phyloP scores from a whole-genome alignment of 2,888 invertebrate genomes.

The Ferrisia virgata region DNA sequence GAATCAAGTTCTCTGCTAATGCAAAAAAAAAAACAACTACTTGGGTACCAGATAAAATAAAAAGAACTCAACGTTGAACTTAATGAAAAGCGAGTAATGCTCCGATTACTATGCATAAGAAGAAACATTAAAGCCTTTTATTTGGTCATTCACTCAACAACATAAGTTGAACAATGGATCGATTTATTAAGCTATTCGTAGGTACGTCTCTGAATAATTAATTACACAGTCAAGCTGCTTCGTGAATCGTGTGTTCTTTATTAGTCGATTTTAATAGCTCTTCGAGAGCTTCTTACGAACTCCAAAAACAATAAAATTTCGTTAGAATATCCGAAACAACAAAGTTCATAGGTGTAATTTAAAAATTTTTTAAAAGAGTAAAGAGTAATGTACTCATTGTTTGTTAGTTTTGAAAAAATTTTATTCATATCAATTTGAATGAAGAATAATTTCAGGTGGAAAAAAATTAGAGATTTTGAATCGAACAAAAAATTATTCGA shows the following conservation, averaged over 20 bases:
- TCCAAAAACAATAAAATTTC: not conserved
- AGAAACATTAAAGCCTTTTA: conserved; percentile 1
- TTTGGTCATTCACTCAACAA: conserved; percentile 2
- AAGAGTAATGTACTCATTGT: no score
- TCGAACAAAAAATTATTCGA: not conserved
- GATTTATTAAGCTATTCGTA: conserved; percentile 16
- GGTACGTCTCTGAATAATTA: conserved; percentile 1
- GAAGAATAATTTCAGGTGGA: not conserved
- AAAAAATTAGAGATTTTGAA: no score
- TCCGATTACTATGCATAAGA: conserved; percentile 19
- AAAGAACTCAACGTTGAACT: not conserved
- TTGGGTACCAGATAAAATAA: no score
- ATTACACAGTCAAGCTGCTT: not conserved
- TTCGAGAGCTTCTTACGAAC: not conserved
- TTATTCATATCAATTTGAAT: not conserved
- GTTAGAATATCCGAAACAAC: not conserved
- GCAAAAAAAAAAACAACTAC: not conserved
- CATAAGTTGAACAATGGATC: conserved; percentile 25
- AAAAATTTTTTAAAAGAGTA: no score
- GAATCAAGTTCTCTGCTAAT: not conserved
- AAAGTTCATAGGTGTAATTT: no score
- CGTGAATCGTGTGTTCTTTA: not conserved
- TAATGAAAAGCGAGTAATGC: not conserved
- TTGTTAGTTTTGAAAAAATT: not conserved
- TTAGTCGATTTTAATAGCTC: not conserved